Conservation (phyloP, 2,113 vertebrate species). For the Glaucomys volans region DNA sequence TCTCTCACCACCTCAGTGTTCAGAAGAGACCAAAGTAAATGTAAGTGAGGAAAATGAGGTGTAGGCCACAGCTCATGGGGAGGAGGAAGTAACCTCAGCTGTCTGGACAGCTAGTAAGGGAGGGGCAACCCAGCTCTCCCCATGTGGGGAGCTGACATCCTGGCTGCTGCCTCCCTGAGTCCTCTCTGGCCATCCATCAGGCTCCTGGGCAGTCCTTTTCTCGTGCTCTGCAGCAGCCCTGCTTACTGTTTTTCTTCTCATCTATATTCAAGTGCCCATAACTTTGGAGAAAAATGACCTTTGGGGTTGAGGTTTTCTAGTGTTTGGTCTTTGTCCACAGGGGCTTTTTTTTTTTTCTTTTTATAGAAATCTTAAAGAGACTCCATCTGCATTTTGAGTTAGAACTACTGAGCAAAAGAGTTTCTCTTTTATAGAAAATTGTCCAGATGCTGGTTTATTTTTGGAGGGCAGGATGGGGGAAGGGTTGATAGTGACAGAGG, state of each 20-base stretch:
- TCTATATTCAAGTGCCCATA: constrained; percentile 54
- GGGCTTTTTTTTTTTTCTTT: not conserved
- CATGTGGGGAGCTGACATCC: not conserved
- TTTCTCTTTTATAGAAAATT: constrained; percentile 73
- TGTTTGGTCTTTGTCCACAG: constrained; percentile 69
- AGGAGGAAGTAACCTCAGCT: constrained; percentile 68
- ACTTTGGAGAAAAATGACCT: constrained; percentile 72
- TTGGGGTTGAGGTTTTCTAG: constrained; percentile 71
- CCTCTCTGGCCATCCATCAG: not conserved
- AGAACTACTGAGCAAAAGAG: constrained; percentile 66
- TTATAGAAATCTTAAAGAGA: constrained; percentile 56
- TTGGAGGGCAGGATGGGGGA: constrained; percentile 18
- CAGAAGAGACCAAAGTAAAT: constrained; percentile 71
- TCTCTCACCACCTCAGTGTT: constrained; percentile 74
- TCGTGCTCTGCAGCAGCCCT: not conserved
- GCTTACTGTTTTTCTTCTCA: constrained; percentile 35
- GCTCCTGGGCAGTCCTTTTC: constrained; percentile 1
- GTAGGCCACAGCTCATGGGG: constrained; percentile 26
- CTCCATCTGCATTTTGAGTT: constrained; percentile 77
- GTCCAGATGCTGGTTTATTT: constrained; percentile 71
- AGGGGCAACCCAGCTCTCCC: not conserved
- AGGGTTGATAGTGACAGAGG: not conserved
- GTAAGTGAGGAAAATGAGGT: constrained; percentile 70
- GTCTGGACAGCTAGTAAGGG: not conserved
- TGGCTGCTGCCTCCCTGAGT: not conserved